phyloP scores from a whole-genome alignment of 1,140 invertebrate species.

The Apis cerana region DNA sequence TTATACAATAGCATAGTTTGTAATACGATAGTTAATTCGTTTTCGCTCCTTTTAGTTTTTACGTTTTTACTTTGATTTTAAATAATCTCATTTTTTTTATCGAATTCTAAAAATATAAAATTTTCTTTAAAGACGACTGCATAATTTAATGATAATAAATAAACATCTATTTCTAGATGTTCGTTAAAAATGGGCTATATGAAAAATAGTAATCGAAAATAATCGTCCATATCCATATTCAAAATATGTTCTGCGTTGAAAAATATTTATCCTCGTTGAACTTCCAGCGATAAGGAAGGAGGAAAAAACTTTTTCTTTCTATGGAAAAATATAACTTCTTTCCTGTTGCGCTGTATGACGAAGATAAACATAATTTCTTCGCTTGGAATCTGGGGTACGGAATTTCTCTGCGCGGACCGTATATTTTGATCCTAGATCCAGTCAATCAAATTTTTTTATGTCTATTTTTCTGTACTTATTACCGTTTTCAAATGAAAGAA shows the following conservation, averaged over 20 bases:
- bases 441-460: slow-evolving; percentile 18
- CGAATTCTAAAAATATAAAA: neutral
- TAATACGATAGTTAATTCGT: slow-evolving; percentile 15
- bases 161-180: neutral
- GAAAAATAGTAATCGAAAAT: slow-evolving; percentile 29
- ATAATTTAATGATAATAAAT: neutral
- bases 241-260: slow-evolving; percentile 8
- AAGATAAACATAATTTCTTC: slow-evolving; percentile 27
- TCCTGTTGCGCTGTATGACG: neutral
- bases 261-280: slow-evolving; percentile 33
- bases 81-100: slow-evolving; percentile 1
- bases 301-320: neutral
- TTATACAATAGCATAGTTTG: slow-evolving; percentile 35
- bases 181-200: slow-evolving; percentile 22
- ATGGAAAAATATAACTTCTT: neutral
- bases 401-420: slow-evolving; percentile 51
- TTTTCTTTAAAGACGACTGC: slow-evolving; percentile 6
- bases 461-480: slow-evolving; percentile 33
- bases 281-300: neutral
- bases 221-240: slow-evolving; percentile 34
- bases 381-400: slow-evolving; percentile 40
- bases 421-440: slow-evolving; percentile 42
- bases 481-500: neutral
- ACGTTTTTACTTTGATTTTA: slow-evolving; percentile 31
- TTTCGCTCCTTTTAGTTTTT: slow-evolving; percentile 19